Evolutionary conservation across 2,113 vertebrate genomes (phyloP), one percentile per base, ranked within the genome.

Genomic region (Pomatostomus ruficeps): DNA sequence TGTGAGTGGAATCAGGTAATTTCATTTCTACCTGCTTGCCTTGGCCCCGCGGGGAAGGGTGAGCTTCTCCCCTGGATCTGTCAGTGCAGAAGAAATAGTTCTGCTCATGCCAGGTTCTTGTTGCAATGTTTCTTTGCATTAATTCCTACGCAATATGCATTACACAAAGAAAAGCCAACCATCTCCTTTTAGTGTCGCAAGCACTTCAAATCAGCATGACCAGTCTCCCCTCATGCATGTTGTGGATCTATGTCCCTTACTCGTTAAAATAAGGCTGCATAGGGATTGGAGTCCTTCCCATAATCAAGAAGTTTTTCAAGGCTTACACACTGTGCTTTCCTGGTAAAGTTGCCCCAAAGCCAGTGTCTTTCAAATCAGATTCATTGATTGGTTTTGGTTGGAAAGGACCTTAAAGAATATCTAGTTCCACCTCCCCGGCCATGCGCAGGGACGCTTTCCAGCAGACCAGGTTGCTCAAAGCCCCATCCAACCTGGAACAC

Each of bases 261-360:
- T 42, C 2, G 1, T 42, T 40, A 68, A 65, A 85, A 15, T 17
- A 38, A 29, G 1, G 13, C 80, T n/a, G 5, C 3, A 2, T 3
- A 8, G 40, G 63, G 29, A 46, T n/a, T 45, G 0, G 0, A 14
- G 36, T 25, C 67, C 48, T 52, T 42, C 49, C 36, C 2, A 1
- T 14, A 49, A 20, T 33, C 21, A 17, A 5, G 19, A 2, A 6
- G 18, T n/a, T 82, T 65, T 57, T 65, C 19, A 46, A 77, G 10
- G 42, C 15, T 54, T 36, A 10, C 28, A 13, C 45, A 14, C 3
- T 5, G 2, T 8, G 23, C 38, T 66, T 63, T 46, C 57, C 24
- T 18, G 42, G 59, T 48, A 82, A 78, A 58, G 17, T 33, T 12
- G 20, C 24, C 7, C 65, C 31, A 23, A 46, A 93, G 35, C 0